phyloP scores from a whole-genome alignment of 2,888 invertebrate genomes.

The Nomada hirtipes region DNA sequence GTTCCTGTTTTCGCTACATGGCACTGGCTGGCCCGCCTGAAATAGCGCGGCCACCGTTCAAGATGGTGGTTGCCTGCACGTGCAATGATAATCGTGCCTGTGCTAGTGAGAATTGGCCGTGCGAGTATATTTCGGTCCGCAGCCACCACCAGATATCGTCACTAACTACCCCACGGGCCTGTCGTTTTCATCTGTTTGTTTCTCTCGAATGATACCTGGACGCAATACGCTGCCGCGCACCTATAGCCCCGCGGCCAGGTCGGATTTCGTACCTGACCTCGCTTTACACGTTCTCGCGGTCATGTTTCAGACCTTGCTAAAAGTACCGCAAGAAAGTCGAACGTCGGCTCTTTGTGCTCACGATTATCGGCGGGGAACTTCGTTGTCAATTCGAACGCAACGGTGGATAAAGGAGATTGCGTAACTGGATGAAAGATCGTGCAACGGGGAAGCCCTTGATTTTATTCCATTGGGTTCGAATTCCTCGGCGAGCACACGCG shows the following conservation, averaged over 20 bases:
- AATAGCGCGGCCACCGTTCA: constrained; percentile 79
- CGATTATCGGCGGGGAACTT: too few species aligned
- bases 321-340: background rate
- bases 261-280: constrained; percentile 37
- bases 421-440: too few species aligned
- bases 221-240: background rate
- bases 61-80: constrained; percentile 70
- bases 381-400: too few species aligned
- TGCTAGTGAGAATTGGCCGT: constrained; percentile 77
- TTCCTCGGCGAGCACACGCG: too few species aligned
- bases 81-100: constrained; percentile 61
- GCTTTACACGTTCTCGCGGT: background rate
- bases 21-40: constrained; percentile 79
- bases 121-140: constrained; percentile 80
- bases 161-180: constrained; percentile 67
- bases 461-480: too few species aligned
- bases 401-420: too few species aligned
- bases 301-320: background rate
- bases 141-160: constrained; percentile 70
- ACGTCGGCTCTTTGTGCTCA: too few species aligned
- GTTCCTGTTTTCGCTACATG: constrained; percentile 74
- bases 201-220: constrained; percentile 45
- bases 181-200: constrained; percentile 55
- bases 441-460: too few species aligned
- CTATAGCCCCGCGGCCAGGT: constrained; percentile 17